Base-by-base conservation (phyloP, 2,888 invertebrate species). In the Diabrotica balteata region DNA sequence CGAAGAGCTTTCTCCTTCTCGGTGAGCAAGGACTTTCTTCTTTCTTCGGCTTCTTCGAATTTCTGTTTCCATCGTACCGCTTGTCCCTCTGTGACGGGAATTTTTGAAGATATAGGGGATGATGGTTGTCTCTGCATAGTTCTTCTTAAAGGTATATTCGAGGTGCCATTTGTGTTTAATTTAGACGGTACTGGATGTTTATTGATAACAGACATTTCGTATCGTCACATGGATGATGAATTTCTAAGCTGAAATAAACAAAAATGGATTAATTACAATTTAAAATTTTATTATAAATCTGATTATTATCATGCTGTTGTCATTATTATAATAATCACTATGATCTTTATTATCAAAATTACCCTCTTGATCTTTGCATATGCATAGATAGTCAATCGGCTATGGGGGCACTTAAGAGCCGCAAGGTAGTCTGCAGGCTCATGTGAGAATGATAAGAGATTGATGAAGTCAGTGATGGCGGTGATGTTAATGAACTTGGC, bases 41-140 rank as follows among this genome's bases (percentile, higher is more conserved):
- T 89, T 77, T 88, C 87, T 81, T 92, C 92, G 7, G 89, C 87
- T 54, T 92, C 92, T 77, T 92, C 91, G 81, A 87, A 91, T 84
- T 89, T 90, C 72, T 83, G 85, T 84, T 89, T 91, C 91, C 91
- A 92, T 80, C 87, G 86, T 80, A 87, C 87, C 81, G 85, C 82
- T 79, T 87, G 79, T 8, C 79, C 76, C 55, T 77, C 76, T 55
- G 73, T 75, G 7, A 76, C 57, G 53, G 77, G 76, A 54, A 78
- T 78, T 55, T 71, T 78, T 4, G 74, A 73, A 17, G 70, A 52
- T 46, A 63, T 69, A 10, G 73, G 69, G 22, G 70, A 70, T 2
- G 79, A 79, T 50, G 67, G 64, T 58, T 75, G 75, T 51, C 78
- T 73, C 59, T 73, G 74, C 46, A 76, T 62, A 22, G 72, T 70